Conservation (phyloP, 2,888 invertebrate species). For the Synergus gifuensis region DNA sequence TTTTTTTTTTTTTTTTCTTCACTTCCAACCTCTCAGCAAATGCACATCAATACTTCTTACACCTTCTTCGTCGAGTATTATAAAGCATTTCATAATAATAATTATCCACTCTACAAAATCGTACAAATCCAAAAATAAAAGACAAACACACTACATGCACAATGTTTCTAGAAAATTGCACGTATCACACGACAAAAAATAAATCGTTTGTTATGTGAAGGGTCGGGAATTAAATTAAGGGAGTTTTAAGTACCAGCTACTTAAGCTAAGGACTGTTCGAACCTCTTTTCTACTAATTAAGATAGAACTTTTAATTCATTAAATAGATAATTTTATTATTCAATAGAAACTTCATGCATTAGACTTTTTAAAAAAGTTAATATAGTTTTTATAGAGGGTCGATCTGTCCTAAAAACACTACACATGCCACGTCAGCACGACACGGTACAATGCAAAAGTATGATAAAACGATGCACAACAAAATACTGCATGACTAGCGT, state of each 20-base stretch:
- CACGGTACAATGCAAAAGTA: slow-evolving; percentile 66
- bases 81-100: slow-evolving; percentile 41
- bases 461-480: slow-evolving; percentile 54
- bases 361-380: not conserved
- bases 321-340: not conserved
- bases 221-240: slow-evolving; percentile 54
- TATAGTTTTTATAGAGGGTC: slow-evolving; percentile 27
- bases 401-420: slow-evolving; percentile 58
- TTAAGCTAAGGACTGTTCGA: slow-evolving; percentile 62
- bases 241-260: slow-evolving; percentile 65
- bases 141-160: slow-evolving; percentile 64
- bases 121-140: slow-evolving; percentile 21
- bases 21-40: slow-evolving; percentile 10
- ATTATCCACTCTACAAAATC: slow-evolving; percentile 39
- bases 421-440: slow-evolving; percentile 68
- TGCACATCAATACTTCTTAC: slow-evolving; percentile 35
- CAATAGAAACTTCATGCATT: not conserved
- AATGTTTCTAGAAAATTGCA: slow-evolving; percentile 54
- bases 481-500: slow-evolving; percentile 42
- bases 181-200: slow-evolving; percentile 53
- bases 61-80: slow-evolving; percentile 40
- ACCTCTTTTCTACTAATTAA: slow-evolving; percentile 17
- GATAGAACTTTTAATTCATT: not conserved
- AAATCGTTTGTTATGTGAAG: slow-evolving; percentile 47
- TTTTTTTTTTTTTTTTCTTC: slow-evolving; percentile 8